phyloP scores from a whole-genome alignment of 2,113 vertebrate species.

The Athene cunicularia region DNA sequence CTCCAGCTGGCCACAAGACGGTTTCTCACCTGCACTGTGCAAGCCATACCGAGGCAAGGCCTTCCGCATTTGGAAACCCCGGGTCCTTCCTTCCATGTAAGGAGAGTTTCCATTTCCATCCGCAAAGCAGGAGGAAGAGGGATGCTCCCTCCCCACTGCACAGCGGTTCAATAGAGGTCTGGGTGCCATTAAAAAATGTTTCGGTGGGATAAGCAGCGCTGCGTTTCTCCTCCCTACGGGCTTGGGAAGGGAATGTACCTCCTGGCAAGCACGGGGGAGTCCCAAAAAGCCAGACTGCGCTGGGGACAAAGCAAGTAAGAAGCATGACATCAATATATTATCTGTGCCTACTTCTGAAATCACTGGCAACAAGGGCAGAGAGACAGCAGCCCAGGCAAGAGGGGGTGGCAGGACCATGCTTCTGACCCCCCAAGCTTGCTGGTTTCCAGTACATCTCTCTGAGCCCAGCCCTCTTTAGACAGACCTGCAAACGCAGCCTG shows the following conservation, averaged over 20 bases:
- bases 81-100: fast-evolving
- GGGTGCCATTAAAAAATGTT: fast-evolving
- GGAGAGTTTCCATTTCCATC: neutral
- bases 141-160: neutral
- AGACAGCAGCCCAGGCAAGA: neutral
- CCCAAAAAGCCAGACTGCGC: neutral
- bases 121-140: neutral
- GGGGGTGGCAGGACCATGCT: neutral
- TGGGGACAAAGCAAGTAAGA: neutral
- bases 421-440: neutral
- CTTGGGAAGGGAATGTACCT: too few relatives aligned
- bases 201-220: neutral
- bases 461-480: neutral
- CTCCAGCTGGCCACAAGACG: neutral
- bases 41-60: neutral
- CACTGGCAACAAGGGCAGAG: neutral
- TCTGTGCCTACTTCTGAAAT: neutral
- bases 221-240: fast-evolving
- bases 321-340: fast-evolving
- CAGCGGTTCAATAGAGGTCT: fast-evolving
- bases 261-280: neutral
- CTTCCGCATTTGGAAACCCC: fast-evolving
- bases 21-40: neutral
- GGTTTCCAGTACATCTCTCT: neutral
- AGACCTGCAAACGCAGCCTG: neutral